Evolutionary conservation across 2,113 vertebrate species (phyloP), one percentile per base, ranked within the genome.

Genomic region (Piliocolobus tephrosceles): DNA sequence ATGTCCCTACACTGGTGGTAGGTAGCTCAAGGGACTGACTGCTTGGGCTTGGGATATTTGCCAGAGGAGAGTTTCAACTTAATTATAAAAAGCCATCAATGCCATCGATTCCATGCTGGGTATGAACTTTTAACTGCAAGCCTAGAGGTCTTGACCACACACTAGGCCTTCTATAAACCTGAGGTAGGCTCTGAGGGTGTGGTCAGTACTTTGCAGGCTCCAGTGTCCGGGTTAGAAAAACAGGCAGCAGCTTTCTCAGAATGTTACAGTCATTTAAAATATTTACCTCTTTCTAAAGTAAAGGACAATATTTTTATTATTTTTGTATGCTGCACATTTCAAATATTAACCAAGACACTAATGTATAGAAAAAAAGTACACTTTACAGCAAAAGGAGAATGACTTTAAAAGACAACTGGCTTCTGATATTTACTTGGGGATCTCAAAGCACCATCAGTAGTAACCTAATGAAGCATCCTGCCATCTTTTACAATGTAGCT

Each of bases 201-300:
- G 96, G 84, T 73, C 86, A 88, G 68, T 79, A 64, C 88, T 95
- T 70, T 91, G 90, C 88, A 98, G 95, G 96, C 91, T 95, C 78
- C 68, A 52, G 73, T 76, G 97, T 96, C 88, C 81, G 95, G 98
- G 98, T 98, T 97, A 98, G 94, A 91, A 97, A 98, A 98, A 98
- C 86, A 98, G 95, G 88, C 82, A 2, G 87, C 68, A 38, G 95
- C 66, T 93, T 97, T 97, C 97, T 95, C 88, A 96, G 94, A 97
- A 96, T 2, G 66, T 94, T 97, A 72, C 47, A 92, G 98, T 86
- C 78, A 13, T 97, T 96, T 87, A 96, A 68, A 68, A 68, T 17
- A 92, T 80, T 91, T 75, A 86, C 95, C 76, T 95, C 95, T 91
- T 82, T 94, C 86, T 94, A 57, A 88, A 75, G 32, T 81, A 68